Evolutionary conservation across 2,888 invertebrate species (phyloP).

Genomic region (Leptinotarsa rubiginosa): DNA sequence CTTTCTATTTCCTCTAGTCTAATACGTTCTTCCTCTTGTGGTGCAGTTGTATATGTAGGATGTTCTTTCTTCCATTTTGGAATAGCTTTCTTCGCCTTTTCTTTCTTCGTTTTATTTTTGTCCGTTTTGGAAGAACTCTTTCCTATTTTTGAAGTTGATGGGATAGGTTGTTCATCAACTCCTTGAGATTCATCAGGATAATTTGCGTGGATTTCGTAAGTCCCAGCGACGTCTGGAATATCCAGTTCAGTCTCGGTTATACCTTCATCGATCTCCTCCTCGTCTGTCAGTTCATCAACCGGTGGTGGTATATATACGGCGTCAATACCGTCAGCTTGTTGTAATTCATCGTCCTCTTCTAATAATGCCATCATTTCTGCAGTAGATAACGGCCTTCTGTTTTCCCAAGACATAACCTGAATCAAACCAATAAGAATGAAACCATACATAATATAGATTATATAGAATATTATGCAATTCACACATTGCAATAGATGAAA

Average conservation of each 20-base stretch:
- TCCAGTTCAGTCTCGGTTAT: slow-evolving; percentile 20
- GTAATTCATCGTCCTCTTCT: slow-evolving; percentile 20
- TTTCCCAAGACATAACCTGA: slow-evolving; percentile 10
- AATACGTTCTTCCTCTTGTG: slow-evolving; percentile 14
- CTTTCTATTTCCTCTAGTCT: slow-evolving; percentile 21
- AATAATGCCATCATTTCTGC: slow-evolving; percentile 19
- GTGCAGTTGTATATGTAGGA: slow-evolving; percentile 20
- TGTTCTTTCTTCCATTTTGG: slow-evolving; percentile 5
- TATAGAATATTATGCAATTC: background rate
- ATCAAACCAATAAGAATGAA: background rate
- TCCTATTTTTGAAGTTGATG: background rate
- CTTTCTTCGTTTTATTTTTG: slow-evolving; percentile 14
- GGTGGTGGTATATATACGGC: slow-evolving; percentile 23
- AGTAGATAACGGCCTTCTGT: slow-evolving; percentile 19
- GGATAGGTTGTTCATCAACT: background rate
- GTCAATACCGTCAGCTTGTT: slow-evolving; percentile 8
- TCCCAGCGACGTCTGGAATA: slow-evolving; percentile 19
- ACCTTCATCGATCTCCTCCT: slow-evolving; percentile 20
- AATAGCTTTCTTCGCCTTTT: slow-evolving; percentile 8
- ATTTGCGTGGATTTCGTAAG: slow-evolving; percentile 14
- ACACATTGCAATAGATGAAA: slow-evolving; percentile 2
- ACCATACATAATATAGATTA: background rate
- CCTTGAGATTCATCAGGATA: background rate
- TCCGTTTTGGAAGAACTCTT: background rate
- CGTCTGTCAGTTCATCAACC: slow-evolving; percentile 25